Percentiles rank a stretch among this genome's conserved stretches.
phyloP scores from a whole-genome alignment of 2,888 invertebrate genomes.

The Heteromurus nitidus region DNA sequence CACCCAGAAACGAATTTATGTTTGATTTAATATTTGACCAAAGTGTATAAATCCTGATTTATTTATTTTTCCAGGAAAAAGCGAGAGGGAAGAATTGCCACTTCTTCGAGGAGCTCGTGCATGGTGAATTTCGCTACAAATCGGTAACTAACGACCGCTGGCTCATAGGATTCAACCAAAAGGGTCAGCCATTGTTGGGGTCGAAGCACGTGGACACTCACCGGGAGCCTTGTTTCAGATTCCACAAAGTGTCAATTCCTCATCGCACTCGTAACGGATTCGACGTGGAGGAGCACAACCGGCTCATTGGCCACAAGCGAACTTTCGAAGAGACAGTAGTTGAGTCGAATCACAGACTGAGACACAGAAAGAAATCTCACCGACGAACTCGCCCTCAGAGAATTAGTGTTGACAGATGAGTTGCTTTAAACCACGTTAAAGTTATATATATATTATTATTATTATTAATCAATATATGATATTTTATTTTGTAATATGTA shows the following conservation, averaged over 20 bases:
- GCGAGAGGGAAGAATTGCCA: slow-evolving; percentile 66
- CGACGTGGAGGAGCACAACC: slow-evolving; percentile 51
- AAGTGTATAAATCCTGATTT: no score
- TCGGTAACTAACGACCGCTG: slow-evolving; percentile 65
- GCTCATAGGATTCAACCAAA: slow-evolving; percentile 67
- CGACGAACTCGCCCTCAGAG: slow-evolving; percentile 46
- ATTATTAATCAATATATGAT: slow-evolving; percentile 33
- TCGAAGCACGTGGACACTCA: slow-evolving; percentile 5
- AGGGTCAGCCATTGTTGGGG: slow-evolving; percentile 62
- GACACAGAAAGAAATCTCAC: slow-evolving; percentile 66
- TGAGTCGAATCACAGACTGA: slow-evolving; percentile 31
- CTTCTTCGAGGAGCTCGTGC: slow-evolving; percentile 58
- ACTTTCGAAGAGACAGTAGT: neutral
- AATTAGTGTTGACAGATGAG: slow-evolving; percentile 61
- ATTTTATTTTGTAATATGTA: slow-evolving; percentile 59
- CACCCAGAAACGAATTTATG: no score
- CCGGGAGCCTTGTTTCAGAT: slow-evolving; percentile 55
- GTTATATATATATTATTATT: slow-evolving; percentile 15
- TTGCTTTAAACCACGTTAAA: slow-evolving; percentile 53
- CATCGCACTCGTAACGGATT: neutral
- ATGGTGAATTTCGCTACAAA: slow-evolving; percentile 46
- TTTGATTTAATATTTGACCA: no score
- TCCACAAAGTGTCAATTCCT: slow-evolving; percentile 22
- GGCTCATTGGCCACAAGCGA: slow-evolving; percentile 16
- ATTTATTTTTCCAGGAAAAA: slow-evolving; percentile 53